Evolutionary conservation across 2,113 vertebrate genomes (phyloP).

Genomic region (Osmerus eperlanus): DNA sequence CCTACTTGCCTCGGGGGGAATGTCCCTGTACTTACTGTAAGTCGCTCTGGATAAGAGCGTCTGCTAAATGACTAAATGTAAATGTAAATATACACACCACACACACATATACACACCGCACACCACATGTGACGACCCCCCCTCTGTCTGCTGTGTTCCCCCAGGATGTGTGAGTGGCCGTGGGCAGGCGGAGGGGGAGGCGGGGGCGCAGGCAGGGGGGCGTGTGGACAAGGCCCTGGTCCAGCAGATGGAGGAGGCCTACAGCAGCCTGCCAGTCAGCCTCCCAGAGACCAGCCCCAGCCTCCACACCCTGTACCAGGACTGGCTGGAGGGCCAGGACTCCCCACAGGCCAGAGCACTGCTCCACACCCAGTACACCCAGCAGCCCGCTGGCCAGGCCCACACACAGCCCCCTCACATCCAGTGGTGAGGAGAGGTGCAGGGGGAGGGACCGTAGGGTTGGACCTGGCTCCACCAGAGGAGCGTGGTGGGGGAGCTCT

Average conservation of each 20-base stretch:
- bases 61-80: no score
- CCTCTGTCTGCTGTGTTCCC: neutral
- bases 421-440: conserved; percentile 68
- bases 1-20: no score
- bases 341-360: conserved; percentile 71
- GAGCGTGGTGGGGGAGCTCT: no score
- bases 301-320: conserved; percentile 82
- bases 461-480: no score
- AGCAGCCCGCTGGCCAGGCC: conserved; percentile 35
- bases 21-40: no score
- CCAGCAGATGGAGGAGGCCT: conserved; percentile 86
- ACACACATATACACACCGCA: neutral
- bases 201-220: conserved; percentile 73
- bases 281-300: conserved; percentile 76
- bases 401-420: conserved; percentile 63
- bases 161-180: conserved; percentile 88
- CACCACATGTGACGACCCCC: neutral
- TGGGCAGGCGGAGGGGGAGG: conserved; percentile 79
- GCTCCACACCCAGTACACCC: conserved; percentile 78
- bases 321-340: conserved; percentile 87
- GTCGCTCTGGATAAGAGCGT: no score
- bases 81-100: neutral
- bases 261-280: conserved; percentile 75
- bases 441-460: neutral
- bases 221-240: conserved; percentile 78